Evolutionary conservation across 2,113 vertebrate genomes (phyloP).

Genomic region (Cavia aperea): DNA sequence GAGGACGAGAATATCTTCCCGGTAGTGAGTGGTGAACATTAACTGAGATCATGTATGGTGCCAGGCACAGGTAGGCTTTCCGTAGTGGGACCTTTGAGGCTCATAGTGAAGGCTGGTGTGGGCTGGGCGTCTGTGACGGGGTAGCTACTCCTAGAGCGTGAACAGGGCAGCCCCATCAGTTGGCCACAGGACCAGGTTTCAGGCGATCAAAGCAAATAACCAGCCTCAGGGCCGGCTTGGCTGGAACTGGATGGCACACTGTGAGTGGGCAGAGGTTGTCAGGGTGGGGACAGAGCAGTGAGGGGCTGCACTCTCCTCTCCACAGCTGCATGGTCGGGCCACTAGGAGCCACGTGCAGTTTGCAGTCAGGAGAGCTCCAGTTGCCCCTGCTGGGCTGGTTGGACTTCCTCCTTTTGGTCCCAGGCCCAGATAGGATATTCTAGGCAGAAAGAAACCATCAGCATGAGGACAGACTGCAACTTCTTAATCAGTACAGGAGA

Average conservation of each 20-base stretch:
- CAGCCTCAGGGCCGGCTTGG: background rate
- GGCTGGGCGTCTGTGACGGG: background rate
- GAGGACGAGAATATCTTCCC: background rate
- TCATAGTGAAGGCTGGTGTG: background rate
- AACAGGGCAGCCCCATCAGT: background rate
- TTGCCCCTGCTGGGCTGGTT: background rate
- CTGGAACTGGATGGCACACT: background rate
- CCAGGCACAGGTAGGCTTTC: background rate
- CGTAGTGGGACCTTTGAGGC: background rate
- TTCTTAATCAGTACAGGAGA: slow-evolving; percentile 57
- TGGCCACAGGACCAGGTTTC: background rate
- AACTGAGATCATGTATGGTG: background rate
- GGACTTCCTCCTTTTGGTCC: background rate
- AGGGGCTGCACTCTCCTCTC: background rate
- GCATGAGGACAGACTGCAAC: slow-evolving; percentile 5
- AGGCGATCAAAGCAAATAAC: background rate
- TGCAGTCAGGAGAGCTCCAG: background rate
- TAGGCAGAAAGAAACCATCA: slow-evolving; percentile 34
- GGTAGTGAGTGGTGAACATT: background rate
- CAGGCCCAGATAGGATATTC: slow-evolving; percentile 25
- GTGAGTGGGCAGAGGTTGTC: background rate
- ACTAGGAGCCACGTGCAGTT: background rate
- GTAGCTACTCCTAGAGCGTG: background rate
- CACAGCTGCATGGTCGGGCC: background rate
- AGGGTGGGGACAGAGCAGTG: background rate